Evolutionary conservation across 2,888 invertebrate species (phyloP), one percentile per base, ranked within the genome.

Genomic region (Agonopterix heracliana): DNA sequence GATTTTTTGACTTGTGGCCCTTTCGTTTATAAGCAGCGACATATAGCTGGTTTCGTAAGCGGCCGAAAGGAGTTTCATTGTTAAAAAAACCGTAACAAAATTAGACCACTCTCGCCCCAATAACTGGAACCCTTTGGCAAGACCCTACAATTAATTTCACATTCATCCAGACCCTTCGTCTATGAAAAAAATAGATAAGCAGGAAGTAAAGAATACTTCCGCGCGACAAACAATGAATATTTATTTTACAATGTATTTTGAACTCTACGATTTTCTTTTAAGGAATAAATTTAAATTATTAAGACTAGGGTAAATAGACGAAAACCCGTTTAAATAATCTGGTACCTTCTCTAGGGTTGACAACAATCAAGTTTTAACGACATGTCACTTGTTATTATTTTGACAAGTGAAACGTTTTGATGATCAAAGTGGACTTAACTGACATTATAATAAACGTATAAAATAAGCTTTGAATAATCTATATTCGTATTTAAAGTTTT

Each of bases 71-170:
- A n/a, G n/a, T n/a, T 42, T 56, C 50, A 53, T 59, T 60, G 55
- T 60, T 56, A 55, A 51, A 57, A 60, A 69, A 67, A 61, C 63
- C 63, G 60, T 64, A 67, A 66, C 69, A 69, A 74, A 75, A 66
- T 68, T 66, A 59, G 65, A 72, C 73, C 66, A 66, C 63, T 65
- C 64, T 66, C 61, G 63, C 74, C 71, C 72, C 67, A 69, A 66
- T 66, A 67, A 67, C 63, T 57, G 60, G 59, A 64, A 67, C 74
- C 77, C 79, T 78, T 76, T 71, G 63, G 62, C 53, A 71, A 63
- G 64, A 71, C 79, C 81, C 84, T 80, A 72, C 78, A 82, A 83
- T 84, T 84, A 84, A 83, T 81, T 78, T 77, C 74, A 73, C 77
- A 84, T 86, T 83, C 77, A 82, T 78, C 63, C 68, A 26, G 69